Evolutionary conservation across 2,888 invertebrate species (phyloP).

Genomic region (Syritta pipiens): DNA sequence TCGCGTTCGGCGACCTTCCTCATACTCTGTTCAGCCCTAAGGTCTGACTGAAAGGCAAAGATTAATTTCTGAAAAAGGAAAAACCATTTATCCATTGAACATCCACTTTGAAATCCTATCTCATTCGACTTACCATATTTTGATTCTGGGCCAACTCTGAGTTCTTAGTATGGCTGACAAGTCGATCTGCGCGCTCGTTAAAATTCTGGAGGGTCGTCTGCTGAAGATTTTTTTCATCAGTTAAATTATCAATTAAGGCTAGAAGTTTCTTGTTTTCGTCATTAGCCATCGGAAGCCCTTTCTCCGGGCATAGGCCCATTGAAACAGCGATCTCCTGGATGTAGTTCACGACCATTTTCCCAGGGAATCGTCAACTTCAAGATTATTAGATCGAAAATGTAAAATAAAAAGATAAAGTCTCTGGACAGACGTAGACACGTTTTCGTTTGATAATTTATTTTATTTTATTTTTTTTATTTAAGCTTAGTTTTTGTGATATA

Average conservation of each 20-base stretch:
- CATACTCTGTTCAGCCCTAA: slow-evolving; percentile 84
- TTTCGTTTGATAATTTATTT: too few species aligned
- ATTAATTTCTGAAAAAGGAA: slow-evolving; percentile 80
- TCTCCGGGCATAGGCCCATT: slow-evolving; percentile 85
- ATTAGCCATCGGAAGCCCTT: slow-evolving; percentile 90
- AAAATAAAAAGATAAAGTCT: too few species aligned
- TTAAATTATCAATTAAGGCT: slow-evolving; percentile 79
- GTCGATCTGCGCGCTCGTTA: slow-evolving; percentile 78
- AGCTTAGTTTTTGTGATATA: too few species aligned
- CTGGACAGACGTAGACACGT: too few species aligned
- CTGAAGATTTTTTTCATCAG: slow-evolving; percentile 80
- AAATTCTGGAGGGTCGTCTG: slow-evolving; percentile 79
- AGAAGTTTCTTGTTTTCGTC: slow-evolving; percentile 82
- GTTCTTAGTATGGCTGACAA: slow-evolving; percentile 80
- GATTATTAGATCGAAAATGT: too few species aligned
- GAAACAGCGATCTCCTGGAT: slow-evolving; percentile 84
- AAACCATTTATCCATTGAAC: too few species aligned
- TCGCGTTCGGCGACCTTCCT: slow-evolving; percentile 78
- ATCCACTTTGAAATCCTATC: too few species aligned
- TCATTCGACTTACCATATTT: slow-evolving; percentile 82
- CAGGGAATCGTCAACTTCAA: too few species aligned
- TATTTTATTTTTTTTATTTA: too few species aligned
- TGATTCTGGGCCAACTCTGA: slow-evolving; percentile 81
- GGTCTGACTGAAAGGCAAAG: slow-evolving; percentile 84
- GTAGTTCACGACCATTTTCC: slow-evolving; percentile 49